A percentile compares a stretch with the other conserved stretches of the same genome.
Conservation (phyloP, 2,888 invertebrate species). For the Zonitis immaculata region DNA sequence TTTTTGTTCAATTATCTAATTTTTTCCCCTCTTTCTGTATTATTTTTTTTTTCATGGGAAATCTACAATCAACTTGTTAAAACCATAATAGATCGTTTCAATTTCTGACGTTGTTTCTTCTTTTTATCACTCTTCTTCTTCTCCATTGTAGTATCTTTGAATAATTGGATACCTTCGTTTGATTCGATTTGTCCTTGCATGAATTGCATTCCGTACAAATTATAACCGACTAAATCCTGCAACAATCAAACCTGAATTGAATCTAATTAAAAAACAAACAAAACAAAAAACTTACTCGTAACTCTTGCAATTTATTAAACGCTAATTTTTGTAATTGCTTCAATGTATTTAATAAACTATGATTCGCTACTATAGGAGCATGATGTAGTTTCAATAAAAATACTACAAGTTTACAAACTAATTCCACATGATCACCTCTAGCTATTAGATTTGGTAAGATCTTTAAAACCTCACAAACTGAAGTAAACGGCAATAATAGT, state of each 20-base stretch:
- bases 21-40: too few species aligned
- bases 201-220: slow-evolving; percentile 75
- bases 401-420: slow-evolving; percentile 69
- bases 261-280: slow-evolving; percentile 3
- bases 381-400: slow-evolving; percentile 75
- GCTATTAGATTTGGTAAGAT: slow-evolving; percentile 65
- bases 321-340: slow-evolving; percentile 59
- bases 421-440: slow-evolving; percentile 68
- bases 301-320: slow-evolving; percentile 53
- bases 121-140: slow-evolving; percentile 61
- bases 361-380: slow-evolving; percentile 71
- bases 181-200: slow-evolving; percentile 72
- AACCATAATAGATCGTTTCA: slow-evolving; percentile 58
- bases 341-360: slow-evolving; percentile 61
- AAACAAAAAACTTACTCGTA: slow-evolving; percentile 58
- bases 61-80: slow-evolving; percentile 19
- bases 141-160: slow-evolving; percentile 67
- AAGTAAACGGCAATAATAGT: slow-evolving; percentile 76
- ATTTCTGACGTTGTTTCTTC: slow-evolving; percentile 57
- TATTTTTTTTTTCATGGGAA: not conserved
- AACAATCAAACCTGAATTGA: slow-evolving; percentile 36
- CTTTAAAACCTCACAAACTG: slow-evolving; percentile 72
- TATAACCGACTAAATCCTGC: slow-evolving; percentile 82
- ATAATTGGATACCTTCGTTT: slow-evolving; percentile 68
- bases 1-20: not conserved